phyloP scores from a whole-genome alignment of 37 sponge, comb jelly and placozoan species.

The Lycopodina hypogea region DNA sequence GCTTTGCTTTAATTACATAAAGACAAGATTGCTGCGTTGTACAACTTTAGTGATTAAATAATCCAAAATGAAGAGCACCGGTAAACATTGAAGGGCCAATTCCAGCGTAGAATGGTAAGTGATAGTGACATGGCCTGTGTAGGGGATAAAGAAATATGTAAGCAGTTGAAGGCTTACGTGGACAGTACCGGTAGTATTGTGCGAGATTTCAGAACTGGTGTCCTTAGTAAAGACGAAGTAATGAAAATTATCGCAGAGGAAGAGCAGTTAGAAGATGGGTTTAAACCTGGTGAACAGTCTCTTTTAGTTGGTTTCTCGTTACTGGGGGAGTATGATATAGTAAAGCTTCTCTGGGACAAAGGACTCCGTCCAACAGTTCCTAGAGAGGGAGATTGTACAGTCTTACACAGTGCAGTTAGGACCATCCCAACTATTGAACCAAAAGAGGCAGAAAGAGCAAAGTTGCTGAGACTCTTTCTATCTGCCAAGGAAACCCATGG shows the following conservation, averaged over 20 bases:
- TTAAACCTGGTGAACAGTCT: constrained; percentile 24
- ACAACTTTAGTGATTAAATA: too few species aligned
- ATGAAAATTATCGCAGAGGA: constrained; percentile 5
- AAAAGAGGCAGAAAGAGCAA: constrained; percentile 36
- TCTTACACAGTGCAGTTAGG: constrained; percentile 61
- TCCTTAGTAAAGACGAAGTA: constrained; percentile 5
- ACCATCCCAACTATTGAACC: constrained; percentile 7
- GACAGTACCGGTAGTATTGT: background rate
- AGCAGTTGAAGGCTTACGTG: too few species aligned
- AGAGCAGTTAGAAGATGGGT: background rate
- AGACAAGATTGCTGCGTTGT: too few species aligned
- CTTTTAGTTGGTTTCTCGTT: constrained; percentile 56
- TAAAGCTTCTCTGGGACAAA: constrained; percentile 53
- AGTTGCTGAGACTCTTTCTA: constrained; percentile 49
- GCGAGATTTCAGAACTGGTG: constrained; percentile 25
- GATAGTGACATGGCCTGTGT: too few species aligned
- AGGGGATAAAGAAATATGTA: too few species aligned
- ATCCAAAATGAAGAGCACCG: too few species aligned
- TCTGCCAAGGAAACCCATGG: background rate
- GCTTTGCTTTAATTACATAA: too few species aligned
- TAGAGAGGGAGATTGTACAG: constrained; percentile 32
- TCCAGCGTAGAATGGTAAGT: too few species aligned
- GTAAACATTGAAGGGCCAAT: too few species aligned
- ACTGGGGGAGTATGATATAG: constrained; percentile 41
- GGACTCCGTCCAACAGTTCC: constrained; percentile 53